Conservation (phyloP, 1,140 invertebrate genomes). For the Ips typographus region DNA sequence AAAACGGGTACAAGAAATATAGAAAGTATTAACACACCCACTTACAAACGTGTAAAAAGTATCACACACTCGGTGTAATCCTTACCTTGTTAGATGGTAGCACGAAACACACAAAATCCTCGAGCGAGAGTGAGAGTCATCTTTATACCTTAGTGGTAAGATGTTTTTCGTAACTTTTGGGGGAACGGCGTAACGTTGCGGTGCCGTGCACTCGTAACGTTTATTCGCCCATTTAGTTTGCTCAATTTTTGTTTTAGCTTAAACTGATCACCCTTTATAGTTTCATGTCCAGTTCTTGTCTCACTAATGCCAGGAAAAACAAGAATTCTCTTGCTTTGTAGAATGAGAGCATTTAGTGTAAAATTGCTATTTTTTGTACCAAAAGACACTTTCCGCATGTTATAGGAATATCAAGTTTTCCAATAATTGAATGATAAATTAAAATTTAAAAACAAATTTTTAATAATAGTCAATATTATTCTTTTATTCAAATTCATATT, state of each 20-base stretch:
- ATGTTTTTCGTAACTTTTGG: slow-evolving; percentile 27
- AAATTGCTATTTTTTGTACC: too few species aligned
- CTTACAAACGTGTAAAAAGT: slow-evolving; percentile 23
- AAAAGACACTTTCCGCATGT: too few species aligned
- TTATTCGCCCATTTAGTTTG: not conserved
- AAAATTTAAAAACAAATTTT: too few species aligned
- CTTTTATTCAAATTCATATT: too few species aligned
- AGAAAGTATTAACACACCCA: slow-evolving; percentile 38
- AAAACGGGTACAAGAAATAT: slow-evolving; percentile 22
- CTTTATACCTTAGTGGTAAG: slow-evolving; percentile 33
- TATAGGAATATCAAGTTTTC: too few species aligned
- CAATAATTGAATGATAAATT: too few species aligned
- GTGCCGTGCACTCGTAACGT: not conserved
- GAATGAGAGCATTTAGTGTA: too few species aligned
- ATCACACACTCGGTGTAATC: slow-evolving; percentile 30
- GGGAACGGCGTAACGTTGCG: slow-evolving; percentile 18
- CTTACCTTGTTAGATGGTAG: slow-evolving; percentile 39
- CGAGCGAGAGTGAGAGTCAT: slow-evolving; percentile 38
- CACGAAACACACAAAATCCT: slow-evolving; percentile 38
- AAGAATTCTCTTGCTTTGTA: too few species aligned
- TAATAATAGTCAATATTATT: too few species aligned
- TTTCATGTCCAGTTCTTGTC: not conserved
- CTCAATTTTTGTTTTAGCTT: not conserved
- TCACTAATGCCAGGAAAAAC: not conserved
- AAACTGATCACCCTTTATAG: not conserved